Conservation (phyloP, 1,140 invertebrate genomes). For the Temnothorax longispinosus region DNA sequence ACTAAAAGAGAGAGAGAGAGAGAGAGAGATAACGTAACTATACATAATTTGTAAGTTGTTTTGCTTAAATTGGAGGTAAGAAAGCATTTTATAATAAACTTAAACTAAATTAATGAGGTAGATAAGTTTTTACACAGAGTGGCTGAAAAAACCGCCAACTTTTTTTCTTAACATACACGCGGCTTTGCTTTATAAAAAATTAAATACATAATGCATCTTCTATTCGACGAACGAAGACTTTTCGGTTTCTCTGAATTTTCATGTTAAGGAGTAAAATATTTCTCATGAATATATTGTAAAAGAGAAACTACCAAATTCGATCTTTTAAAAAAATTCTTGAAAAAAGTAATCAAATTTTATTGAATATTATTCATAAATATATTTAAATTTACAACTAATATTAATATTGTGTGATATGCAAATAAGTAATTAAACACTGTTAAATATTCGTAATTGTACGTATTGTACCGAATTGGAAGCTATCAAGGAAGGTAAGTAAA, state of each 20-base stretch:
- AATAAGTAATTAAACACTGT: background rate
- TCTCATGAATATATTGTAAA: background rate
- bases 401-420: background rate
- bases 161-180: background rate
- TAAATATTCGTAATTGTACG: background rate
- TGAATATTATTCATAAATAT: background rate
- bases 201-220: background rate
- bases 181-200: background rate
- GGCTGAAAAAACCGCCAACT: background rate
- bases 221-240: background rate
- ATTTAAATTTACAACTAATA: background rate
- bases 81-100: background rate
- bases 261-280: background rate
- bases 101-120: slow-evolving; percentile 36
- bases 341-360: background rate
- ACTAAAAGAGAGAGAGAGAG: background rate
- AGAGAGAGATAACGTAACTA: background rate
- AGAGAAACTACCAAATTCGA: background rate
- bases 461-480: background rate
- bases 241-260: background rate
- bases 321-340: background rate
- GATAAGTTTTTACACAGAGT: background rate
- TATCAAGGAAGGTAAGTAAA: slow-evolving; percentile 16
- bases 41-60: background rate
- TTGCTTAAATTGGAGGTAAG: background rate